A percentile compares a stretch with the other conserved stretches of the same genome.
These are phyloP conservation scores for Matsumyia berberina DNA, from an alignment of 2,888 invertebrate species.

Conservation along the genomic window DNA sequence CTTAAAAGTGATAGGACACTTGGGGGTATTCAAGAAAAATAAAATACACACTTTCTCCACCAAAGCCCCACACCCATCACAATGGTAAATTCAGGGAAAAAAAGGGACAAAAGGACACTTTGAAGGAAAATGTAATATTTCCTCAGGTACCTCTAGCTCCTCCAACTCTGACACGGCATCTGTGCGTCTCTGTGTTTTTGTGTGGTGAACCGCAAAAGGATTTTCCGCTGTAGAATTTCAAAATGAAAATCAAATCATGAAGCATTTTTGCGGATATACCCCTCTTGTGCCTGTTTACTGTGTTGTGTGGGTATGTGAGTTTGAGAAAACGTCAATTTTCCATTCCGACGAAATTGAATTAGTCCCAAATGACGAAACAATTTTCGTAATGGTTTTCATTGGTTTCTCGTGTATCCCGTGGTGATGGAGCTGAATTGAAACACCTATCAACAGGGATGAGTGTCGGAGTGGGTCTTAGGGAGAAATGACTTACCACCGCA, in stretches of 20 bases:
- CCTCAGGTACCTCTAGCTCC: not conserved
- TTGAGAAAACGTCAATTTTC: constrained; percentile 43
- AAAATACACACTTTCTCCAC: not conserved
- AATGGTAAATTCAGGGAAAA: not conserved
- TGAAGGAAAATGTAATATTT: constrained; percentile 2
- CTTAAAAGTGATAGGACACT: constrained; percentile 5
- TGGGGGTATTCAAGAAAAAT: not conserved
- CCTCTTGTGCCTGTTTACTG: not conserved
- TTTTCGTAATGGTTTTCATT: constrained; percentile 54
- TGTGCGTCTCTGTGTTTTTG: constrained; percentile 1
- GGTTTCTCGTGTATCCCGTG: constrained; percentile 29
- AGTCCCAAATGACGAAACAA: constrained; percentile 65
- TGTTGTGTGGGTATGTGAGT: constrained; percentile 1
- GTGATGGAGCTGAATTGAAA: constrained; percentile 19
- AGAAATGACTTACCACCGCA: not conserved
- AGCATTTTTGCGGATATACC: not conserved
- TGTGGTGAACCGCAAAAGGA: constrained; percentile 29
- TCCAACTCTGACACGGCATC: not conserved
- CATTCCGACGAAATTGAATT: constrained; percentile 62
- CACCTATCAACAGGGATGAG: constrained; percentile 12
- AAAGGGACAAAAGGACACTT: not conserved
- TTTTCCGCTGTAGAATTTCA: not conserved
- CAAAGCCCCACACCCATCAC: not conserved
- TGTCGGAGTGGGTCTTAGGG: not conserved
- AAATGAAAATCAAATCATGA: constrained; percentile 21